Evolutionary conservation across 2,888 invertebrate species (phyloP).

Genomic region (Allacma fusca): DNA sequence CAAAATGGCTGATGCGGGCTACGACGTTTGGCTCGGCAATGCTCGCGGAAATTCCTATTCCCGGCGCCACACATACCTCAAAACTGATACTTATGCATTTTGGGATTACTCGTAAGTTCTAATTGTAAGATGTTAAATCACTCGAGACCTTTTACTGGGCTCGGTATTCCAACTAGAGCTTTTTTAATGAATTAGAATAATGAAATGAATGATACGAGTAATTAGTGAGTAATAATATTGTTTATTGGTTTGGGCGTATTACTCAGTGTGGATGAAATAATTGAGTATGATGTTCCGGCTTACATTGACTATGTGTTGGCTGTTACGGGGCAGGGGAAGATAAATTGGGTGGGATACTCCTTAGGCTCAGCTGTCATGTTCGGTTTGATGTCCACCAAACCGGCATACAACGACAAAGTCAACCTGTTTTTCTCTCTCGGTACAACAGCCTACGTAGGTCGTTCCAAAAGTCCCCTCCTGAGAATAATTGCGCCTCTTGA

Average conservation of each 20-base stretch:
- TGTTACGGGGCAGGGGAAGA: constrained; percentile 64
- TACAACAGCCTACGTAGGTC: constrained; percentile 63
- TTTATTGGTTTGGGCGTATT: too few species aligned
- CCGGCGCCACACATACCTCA: constrained; percentile 65
- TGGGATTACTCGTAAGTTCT: constrained; percentile 64
- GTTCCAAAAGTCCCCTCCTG: too few species aligned
- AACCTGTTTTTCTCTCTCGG: constrained; percentile 54
- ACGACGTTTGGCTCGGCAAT: constrained; percentile 70
- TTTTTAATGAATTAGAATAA: too few species aligned
- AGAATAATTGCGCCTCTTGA: too few species aligned
- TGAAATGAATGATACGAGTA: too few species aligned
- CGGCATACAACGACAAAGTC: constrained; percentile 61
- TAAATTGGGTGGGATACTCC: constrained; percentile 70
- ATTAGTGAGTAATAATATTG: too few species aligned
- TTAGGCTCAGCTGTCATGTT: constrained; percentile 68
- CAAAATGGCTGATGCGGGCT: constrained; percentile 64
- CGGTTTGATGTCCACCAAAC: constrained; percentile 64
- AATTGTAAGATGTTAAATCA: not conserved
- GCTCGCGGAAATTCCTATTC: constrained; percentile 69
- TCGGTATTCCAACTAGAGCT: not conserved
- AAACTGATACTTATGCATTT: constrained; percentile 63
- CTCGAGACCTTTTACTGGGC: not conserved
- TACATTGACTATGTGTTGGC: constrained; percentile 67
- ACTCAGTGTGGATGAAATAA: constrained; percentile 63
- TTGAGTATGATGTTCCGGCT: constrained; percentile 69